Percentiles rank a stretch among this genome's conserved stretches.
Conservation (phyloP, 2,888 invertebrate species). For the Dioctria rufipes region DNA sequence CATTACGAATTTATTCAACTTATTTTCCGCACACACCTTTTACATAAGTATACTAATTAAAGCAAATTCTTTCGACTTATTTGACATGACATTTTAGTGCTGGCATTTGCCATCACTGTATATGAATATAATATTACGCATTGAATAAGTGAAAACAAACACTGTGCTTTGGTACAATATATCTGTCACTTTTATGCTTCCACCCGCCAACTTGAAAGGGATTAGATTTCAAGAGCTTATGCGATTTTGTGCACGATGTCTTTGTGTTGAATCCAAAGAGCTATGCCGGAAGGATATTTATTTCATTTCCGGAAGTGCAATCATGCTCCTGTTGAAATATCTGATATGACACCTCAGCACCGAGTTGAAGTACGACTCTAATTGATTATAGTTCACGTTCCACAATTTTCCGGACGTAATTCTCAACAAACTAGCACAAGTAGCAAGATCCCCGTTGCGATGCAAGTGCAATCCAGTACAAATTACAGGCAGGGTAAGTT, state of each 20-base stretch:
- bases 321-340: slow-evolving; percentile 38
- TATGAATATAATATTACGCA: slow-evolving; percentile 10
- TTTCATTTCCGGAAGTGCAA: slow-evolving; percentile 46
- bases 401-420: slow-evolving; percentile 38
- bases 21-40: too few species aligned
- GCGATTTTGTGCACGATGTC: slow-evolving; percentile 13
- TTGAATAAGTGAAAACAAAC: slow-evolving; percentile 42
- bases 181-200: slow-evolving; percentile 45
- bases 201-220: slow-evolving; percentile 33
- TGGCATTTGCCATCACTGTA: slow-evolving; percentile 17
- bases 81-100: slow-evolving; percentile 44
- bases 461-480: slow-evolving; percentile 18
- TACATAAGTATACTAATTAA: too few species aligned
- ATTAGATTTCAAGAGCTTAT: slow-evolving; percentile 36
- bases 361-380: slow-evolving; percentile 11
- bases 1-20: too few species aligned
- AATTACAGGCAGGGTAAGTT: slow-evolving; percentile 16
- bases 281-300: slow-evolving; percentile 24
- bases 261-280: not conserved
- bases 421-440: slow-evolving; percentile 14
- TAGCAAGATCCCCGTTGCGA: not conserved
- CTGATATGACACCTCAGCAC: slow-evolving; percentile 44
- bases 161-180: slow-evolving; percentile 35
- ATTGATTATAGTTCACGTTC: slow-evolving; percentile 38
- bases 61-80: slow-evolving; percentile 21